phyloP scores from a whole-genome alignment of 1,140 invertebrate genomes.

The Achatina immaculata region DNA sequence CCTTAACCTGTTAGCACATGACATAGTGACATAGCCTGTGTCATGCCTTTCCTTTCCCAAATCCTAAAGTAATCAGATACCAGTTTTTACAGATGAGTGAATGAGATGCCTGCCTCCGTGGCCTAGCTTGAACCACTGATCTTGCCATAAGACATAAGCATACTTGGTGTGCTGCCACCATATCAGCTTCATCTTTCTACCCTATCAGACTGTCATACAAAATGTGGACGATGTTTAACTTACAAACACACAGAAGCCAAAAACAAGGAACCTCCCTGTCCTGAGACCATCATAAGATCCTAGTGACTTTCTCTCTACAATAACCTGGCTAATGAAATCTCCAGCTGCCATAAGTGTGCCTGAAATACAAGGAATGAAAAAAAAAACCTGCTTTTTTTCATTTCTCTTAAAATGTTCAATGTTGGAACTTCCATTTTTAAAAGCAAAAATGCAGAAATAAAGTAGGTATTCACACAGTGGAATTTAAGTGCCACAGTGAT shows the following conservation, averaged over 20 bases:
- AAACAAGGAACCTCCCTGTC: slow-evolving; percentile 49
- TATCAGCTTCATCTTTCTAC: too few species aligned
- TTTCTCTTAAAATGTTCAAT: not conserved
- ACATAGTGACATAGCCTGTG: too few species aligned
- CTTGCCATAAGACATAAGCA: too few species aligned
- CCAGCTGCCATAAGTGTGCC: slow-evolving; percentile 75
- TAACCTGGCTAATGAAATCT: slow-evolving; percentile 75
- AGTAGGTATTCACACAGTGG: too few species aligned
- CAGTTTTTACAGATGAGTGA: too few species aligned
- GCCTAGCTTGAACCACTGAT: too few species aligned
- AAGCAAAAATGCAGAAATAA: not conserved
- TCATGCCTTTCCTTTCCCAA: too few species aligned
- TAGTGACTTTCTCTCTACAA: slow-evolving; percentile 71
- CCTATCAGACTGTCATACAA: not conserved
- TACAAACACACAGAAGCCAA: slow-evolving; percentile 53
- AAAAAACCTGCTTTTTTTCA: not conserved
- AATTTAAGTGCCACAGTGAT: too few species aligned
- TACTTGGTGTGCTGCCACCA: too few species aligned
- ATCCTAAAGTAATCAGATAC: too few species aligned
- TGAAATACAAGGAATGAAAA: slow-evolving; percentile 47
- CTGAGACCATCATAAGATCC: slow-evolving; percentile 43
- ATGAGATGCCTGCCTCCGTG: too few species aligned
- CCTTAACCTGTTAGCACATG: too few species aligned
- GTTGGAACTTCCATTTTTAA: not conserved
- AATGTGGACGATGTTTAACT: slow-evolving; percentile 29